Conservation (phyloP, 2,797 vertebrate genomes). For the Lutra lutra region DNA sequence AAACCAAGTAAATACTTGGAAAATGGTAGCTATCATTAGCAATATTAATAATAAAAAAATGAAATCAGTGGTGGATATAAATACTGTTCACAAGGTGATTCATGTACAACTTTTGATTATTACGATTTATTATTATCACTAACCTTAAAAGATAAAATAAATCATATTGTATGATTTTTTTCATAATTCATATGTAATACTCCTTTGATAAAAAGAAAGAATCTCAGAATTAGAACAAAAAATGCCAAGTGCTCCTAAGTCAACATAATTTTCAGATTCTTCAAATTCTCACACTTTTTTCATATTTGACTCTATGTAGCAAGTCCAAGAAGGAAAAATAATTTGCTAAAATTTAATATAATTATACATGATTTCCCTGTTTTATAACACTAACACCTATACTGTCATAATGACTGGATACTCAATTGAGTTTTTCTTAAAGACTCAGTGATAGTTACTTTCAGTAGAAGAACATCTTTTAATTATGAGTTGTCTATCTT, state of each 20-base stretch:
- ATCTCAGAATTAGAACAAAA: neutral
- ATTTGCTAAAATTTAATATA: neutral
- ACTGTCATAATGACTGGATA: neutral
- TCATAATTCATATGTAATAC: neutral
- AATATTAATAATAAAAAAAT: neutral
- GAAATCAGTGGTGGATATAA: neutral
- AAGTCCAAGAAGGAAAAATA: neutral
- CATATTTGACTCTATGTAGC: neutral
- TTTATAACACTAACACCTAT: neutral
- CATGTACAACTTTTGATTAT: neutral
- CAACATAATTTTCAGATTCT: neutral
- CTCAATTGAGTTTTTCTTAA: neutral
- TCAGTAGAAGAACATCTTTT: constrained; percentile 10
- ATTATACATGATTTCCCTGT: neutral
- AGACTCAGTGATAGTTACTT: neutral
- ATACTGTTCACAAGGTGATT: neutral
- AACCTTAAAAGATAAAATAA: neutral
- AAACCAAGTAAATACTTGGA: neutral
- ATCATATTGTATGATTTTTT: neutral
- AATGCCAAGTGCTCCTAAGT: neutral
- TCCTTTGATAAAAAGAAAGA: neutral
- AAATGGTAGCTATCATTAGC: neutral
- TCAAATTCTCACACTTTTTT: neutral
- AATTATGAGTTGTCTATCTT: constrained; percentile 28
- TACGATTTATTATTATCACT: neutral